A percentile compares a stretch with the other conserved stretches of the same genome.
phyloP scores from a whole-genome alignment of 2,113 vertebrate genomes.

The Hemiprocne comata region DNA sequence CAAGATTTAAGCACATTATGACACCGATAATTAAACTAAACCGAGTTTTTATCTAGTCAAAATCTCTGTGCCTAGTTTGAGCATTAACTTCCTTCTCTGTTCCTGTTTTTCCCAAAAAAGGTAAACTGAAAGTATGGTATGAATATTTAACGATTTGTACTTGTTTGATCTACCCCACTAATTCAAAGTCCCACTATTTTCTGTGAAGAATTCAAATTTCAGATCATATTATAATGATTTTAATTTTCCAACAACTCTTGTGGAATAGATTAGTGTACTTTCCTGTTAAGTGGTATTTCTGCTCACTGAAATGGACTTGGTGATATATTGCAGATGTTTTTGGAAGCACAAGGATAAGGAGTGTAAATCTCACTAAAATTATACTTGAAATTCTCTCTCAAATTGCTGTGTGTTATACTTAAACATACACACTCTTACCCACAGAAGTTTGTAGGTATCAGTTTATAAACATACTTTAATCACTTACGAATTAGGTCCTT shows the following conservation, averaged over 20 bases:
- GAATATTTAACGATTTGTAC: not conserved
- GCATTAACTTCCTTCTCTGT: not conserved
- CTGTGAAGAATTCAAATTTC: not conserved
- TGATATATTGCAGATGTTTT: not conserved
- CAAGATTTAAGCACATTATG: not conserved
- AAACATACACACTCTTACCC: not conserved
- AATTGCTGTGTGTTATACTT: not conserved
- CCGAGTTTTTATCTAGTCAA: not conserved
- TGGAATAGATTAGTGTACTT: not conserved
- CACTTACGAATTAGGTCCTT: not conserved
- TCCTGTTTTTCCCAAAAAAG: not conserved
- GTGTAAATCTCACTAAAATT: not conserved
- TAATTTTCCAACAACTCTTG: not conserved
- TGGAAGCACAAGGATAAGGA: not conserved
- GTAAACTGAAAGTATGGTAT: not conserved
- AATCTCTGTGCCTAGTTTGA: not conserved
- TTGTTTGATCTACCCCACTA: not conserved
- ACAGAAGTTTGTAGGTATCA: not conserved
- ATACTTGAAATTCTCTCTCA: not conserved
- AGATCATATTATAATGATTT: not conserved
- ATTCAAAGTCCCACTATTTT: not conserved
- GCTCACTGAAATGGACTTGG: not conserved
- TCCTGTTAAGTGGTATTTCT: not conserved
- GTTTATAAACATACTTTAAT: not conserved
- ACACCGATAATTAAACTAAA: not conserved